A percentile compares a stretch with the other conserved stretches of the same genome.
Conservation (phyloP, 2,113 vertebrate species). For the Heterotilapia buettikoferi region DNA sequence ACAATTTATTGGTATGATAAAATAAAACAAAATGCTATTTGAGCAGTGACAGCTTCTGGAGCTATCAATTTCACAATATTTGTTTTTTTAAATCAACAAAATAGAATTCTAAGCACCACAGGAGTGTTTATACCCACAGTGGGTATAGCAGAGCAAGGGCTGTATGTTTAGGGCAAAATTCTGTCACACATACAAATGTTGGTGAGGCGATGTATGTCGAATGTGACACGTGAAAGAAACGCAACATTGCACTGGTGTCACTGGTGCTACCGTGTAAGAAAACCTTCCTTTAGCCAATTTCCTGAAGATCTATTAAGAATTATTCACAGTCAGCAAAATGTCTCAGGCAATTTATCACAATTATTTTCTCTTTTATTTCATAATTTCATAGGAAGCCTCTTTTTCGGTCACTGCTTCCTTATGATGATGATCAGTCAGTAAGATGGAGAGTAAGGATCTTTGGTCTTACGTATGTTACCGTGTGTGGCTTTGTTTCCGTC, state of each 20-base stretch:
- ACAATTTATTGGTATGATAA: neutral
- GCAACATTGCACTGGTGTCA: neutral
- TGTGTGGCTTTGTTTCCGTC: neutral
- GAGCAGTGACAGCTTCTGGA: neutral
- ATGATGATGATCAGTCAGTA: neutral
- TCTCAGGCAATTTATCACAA: neutral
- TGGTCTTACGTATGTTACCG: accelerated
- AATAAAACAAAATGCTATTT: neutral
- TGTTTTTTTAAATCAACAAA: neutral
- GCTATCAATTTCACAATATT: neutral
- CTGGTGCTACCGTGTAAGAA: neutral
- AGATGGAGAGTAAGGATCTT: neutral
- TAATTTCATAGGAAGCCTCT: neutral
- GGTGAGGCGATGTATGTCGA: neutral
- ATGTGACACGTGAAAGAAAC: neutral
- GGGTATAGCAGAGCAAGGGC: neutral
- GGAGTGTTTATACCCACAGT: neutral
- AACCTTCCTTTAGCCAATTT: neutral
- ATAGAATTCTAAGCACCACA: neutral
- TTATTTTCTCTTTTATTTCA: neutral
- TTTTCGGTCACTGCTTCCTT: neutral
- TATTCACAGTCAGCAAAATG: neutral
- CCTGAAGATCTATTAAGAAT: neutral
- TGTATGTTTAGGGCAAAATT: neutral
- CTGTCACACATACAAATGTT: neutral